Conservation (phyloP, 1,140 invertebrate genomes). For the Cecropterus lyciades region DNA sequence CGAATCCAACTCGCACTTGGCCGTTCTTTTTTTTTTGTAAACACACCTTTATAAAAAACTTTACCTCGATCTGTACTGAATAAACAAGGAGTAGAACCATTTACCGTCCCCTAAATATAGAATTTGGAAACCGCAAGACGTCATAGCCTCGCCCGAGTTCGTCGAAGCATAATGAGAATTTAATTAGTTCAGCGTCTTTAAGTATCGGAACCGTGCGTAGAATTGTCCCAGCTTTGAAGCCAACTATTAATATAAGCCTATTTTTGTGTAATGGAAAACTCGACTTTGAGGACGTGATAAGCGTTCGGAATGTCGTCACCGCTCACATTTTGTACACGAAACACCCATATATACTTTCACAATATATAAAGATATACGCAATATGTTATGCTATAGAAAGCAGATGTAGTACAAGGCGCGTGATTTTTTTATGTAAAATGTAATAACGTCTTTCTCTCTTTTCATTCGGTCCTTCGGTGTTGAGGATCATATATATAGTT, state of each 20-base stretch:
- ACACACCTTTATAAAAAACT: too few species aligned
- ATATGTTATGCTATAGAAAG: too few species aligned
- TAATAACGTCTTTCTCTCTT: too few species aligned
- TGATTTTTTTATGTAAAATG: too few species aligned
- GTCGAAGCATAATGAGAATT: conserved; percentile 30
- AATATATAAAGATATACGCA: too few species aligned
- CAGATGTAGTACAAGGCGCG: too few species aligned
- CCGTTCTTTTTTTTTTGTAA: too few species aligned
- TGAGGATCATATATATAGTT: too few species aligned
- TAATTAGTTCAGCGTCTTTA: conserved; percentile 29
- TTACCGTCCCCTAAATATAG: conserved; percentile 19
- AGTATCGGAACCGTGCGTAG: conserved; percentile 19
- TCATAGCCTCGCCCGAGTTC: conserved; percentile 21
- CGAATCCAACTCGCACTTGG: too few species aligned
- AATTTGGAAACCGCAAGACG: conserved; percentile 20
- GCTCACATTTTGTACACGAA: background rate
- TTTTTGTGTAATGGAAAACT: conserved; percentile 21
- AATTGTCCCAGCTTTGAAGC: conserved; percentile 14
- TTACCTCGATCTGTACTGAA: background rate
- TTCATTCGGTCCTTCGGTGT: too few species aligned
- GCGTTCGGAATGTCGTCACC: conserved; percentile 1
- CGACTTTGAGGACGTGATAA: conserved; percentile 19
- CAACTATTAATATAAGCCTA: conserved; percentile 18
- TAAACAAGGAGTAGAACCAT: conserved; percentile 12
- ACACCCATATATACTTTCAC: too few species aligned